phyloP scores from a whole-genome alignment of 2,888 invertebrate genomes.

The Melanophora roralis region DNA sequence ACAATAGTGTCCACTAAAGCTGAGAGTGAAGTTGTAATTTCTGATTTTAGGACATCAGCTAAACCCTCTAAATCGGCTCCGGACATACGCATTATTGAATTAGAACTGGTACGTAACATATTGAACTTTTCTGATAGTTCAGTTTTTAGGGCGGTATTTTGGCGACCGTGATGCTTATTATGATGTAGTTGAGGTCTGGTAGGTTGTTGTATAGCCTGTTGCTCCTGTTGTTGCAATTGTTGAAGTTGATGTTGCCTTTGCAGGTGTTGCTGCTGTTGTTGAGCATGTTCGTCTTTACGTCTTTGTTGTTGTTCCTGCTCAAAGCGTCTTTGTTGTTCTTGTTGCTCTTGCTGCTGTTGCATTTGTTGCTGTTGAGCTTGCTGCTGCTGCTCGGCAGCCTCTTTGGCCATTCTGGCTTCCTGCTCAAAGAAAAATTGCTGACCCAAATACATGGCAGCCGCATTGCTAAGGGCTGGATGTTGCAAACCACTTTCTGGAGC shows the following conservation, averaged over 20 bases:
- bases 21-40: conserved; percentile 90
- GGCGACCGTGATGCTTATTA: conserved; percentile 70
- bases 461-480: conserved; percentile 82
- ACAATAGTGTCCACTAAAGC: conserved; percentile 93
- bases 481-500: conserved; percentile 76
- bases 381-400: conserved; percentile 79
- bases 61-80: conserved; percentile 91
- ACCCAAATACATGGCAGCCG: conserved; percentile 86
- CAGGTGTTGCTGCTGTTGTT: conserved; percentile 77
- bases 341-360: conserved; percentile 76
- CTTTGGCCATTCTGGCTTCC: conserved; percentile 85
- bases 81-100: conserved; percentile 82
- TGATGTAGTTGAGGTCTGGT: conserved; percentile 71
- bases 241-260: conserved; percentile 78
- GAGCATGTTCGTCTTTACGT: conserved; percentile 74
- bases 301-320: conserved; percentile 80
- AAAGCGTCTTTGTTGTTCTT: conserved; percentile 79
- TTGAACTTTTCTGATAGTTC: conserved; percentile 88
- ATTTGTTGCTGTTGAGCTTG: conserved; percentile 78
- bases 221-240: conserved; percentile 73
- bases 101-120: conserved; percentile 84
- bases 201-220: conserved; percentile 75
- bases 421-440: conserved; percentile 89
- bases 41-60: conserved; percentile 93
- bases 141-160: conserved; percentile 78